Conservation (phyloP, 2,888 invertebrate species). For the Drosophila paranaensis region DNA sequence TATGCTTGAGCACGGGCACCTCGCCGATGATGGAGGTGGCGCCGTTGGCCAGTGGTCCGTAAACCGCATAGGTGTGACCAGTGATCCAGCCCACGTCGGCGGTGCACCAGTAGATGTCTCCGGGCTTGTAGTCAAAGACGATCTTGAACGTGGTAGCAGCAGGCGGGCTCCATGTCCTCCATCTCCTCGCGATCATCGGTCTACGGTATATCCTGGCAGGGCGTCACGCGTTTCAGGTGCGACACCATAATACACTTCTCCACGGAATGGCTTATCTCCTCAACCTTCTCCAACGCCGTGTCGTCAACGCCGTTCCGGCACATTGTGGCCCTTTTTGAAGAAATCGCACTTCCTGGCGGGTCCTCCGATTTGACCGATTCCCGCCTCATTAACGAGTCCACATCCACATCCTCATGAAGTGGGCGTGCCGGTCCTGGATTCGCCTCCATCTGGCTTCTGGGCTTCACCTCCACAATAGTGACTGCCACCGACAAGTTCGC, state of each 20-base stretch:
- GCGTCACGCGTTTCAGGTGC: slow-evolving; percentile 91
- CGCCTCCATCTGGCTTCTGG: no score
- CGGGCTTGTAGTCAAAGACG: slow-evolving; percentile 95
- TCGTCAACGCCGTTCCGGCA: no score
- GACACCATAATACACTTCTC: slow-evolving; percentile 94
- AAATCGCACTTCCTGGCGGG: no score
- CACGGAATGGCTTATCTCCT: slow-evolving; percentile 90
- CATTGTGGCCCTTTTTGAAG: no score
- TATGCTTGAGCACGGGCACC: slow-evolving; percentile 90
- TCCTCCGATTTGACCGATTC: no score
- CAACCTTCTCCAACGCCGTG: slow-evolving; percentile 90
- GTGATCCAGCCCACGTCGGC: slow-evolving; percentile 99
- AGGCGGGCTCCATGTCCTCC: slow-evolving; percentile 91
- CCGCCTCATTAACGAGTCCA: no score
- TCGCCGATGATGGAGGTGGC: slow-evolving; percentile 97
- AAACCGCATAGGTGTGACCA: slow-evolving; percentile 96
- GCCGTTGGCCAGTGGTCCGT: slow-evolving; percentile 97
- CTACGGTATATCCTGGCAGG: slow-evolving; percentile 87
- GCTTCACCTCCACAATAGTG: no score
- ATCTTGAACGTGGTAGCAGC: slow-evolving; percentile 97
- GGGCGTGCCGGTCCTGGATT: no score
- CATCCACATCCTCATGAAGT: no score
- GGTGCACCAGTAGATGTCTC: slow-evolving; percentile 96
- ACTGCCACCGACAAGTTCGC: no score
- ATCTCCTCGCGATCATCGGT: slow-evolving; percentile 91